These are phyloP conservation scores for Lutjanus erythropterus DNA, from an alignment of 2,113 vertebrate genomes.

Conservation along the genomic window DNA sequence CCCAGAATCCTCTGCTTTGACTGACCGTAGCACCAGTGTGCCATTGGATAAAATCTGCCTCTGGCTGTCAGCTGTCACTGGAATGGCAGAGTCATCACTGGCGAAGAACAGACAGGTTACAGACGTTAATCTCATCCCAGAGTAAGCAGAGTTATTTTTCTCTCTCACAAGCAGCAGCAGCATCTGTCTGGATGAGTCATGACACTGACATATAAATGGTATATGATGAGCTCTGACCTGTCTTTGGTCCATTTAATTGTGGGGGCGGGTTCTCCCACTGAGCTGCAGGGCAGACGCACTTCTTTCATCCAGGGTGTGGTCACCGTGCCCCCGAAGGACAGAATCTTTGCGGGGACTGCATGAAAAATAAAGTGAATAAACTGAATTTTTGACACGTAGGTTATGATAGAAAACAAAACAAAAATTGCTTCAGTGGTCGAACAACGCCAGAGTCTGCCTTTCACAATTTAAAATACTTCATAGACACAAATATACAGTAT, in stretches of 20 bases:
- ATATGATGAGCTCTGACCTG: constrained; percentile 84
- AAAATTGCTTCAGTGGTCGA: constrained; percentile 1
- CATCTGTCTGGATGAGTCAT: constrained; percentile 3
- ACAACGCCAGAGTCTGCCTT: too few relatives aligned
- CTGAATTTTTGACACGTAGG: not conserved
- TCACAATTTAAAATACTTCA: too few relatives aligned
- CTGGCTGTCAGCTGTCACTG: constrained; percentile 91
- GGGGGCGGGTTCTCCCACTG: constrained; percentile 93
- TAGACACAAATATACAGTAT: too few relatives aligned
- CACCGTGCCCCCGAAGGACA: constrained; percentile 97
- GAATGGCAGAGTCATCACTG: constrained; percentile 95
- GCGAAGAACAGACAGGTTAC: constrained; percentile 7
- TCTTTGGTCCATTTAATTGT: constrained; percentile 99
- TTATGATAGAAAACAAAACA: not conserved
- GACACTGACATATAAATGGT: constrained; percentile 1
- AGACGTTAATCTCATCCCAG: constrained; percentile 19
- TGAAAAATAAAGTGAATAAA: not conserved
- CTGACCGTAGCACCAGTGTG: constrained; percentile 92
- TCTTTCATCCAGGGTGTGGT: constrained; percentile 99
- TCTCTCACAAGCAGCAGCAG: not conserved
- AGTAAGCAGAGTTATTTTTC: not conserved
- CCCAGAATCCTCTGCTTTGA: constrained; percentile 97
- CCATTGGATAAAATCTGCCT: constrained; percentile 93
- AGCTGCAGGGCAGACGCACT: constrained; percentile 94
- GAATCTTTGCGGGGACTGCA: constrained; percentile 95